Conservation (phyloP, 2,888 invertebrate genomes). For the Phyllotreta striolata region DNA sequence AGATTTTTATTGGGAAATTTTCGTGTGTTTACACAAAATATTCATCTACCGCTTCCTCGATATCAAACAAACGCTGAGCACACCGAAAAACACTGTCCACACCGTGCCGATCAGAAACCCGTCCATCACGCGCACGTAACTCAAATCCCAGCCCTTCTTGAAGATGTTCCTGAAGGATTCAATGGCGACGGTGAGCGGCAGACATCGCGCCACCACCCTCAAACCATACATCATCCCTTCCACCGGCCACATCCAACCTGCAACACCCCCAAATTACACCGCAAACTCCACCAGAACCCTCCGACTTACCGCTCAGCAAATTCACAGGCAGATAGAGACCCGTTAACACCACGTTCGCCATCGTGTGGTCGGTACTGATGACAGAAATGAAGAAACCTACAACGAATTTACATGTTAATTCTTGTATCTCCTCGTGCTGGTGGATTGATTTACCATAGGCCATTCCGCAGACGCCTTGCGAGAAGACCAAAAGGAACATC, state of each 20-base stretch:
- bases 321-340: conserved; percentile 92
- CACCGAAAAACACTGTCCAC: conserved; percentile 64
- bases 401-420: conserved; percentile 42
- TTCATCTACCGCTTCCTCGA: conserved; percentile 50
- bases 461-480: conserved; percentile 86
- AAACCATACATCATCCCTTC: conserved; percentile 68
- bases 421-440: conserved; percentile 4
- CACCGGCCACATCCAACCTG: conserved; percentile 74
- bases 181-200: conserved; percentile 82
- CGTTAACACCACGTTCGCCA: conserved; percentile 84
- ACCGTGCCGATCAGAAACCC: conserved; percentile 74
- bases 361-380: conserved; percentile 77
- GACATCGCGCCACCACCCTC: conserved; percentile 51
- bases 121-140: conserved; percentile 74
- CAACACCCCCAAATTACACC: conserved; percentile 32
- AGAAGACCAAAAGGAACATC: conserved; percentile 69
- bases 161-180: conserved; percentile 78
- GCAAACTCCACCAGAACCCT: neutral
- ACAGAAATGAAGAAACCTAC: conserved; percentile 83
- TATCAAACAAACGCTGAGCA: conserved; percentile 52
- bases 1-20: neutral
- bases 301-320: conserved; percentile 37
- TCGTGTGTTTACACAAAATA: neutral
- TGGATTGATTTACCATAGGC: conserved; percentile 68
- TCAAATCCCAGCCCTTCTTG: conserved; percentile 76